Conservation (phyloP, 2,888 invertebrate genomes). For the Synergus itoensis region DNA sequence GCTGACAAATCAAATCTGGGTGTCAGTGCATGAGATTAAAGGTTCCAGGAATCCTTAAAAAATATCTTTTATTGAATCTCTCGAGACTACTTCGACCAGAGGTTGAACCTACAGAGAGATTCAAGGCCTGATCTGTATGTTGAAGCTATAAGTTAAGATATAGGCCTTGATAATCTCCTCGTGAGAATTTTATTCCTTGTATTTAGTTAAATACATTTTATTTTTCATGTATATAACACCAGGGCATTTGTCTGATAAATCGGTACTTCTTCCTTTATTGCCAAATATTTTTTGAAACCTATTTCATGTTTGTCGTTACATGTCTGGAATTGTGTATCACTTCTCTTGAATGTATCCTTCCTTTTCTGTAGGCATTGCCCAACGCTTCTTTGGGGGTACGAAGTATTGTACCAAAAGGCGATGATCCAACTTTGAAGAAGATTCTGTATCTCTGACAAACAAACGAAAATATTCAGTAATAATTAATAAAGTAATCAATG, state of each 20-base stretch:
- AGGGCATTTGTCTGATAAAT: neutral
- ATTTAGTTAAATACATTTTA: too few relatives aligned
- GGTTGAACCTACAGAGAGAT: too few relatives aligned
- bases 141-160: too few relatives aligned
- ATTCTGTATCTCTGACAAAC: neutral
- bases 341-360: slow-evolving; percentile 22
- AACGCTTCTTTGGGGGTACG: slow-evolving; percentile 16
- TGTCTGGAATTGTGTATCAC: slow-evolving; percentile 5
- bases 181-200: too few relatives aligned
- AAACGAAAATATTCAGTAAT: neutral
- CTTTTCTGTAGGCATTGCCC: slow-evolving; percentile 10
- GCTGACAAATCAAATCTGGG: neutral
- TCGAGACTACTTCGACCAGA: too few relatives aligned
- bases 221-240: too few relatives aligned
- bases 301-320: slow-evolving; percentile 19
- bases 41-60: too few relatives aligned
- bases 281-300: neutral
- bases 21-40: neutral
- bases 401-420: neutral
- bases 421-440: slow-evolving; percentile 1
- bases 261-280: slow-evolving; percentile 37
- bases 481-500: neutral
- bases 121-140: too few relatives aligned
- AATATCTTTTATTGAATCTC: too few relatives aligned
- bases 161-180: too few relatives aligned